Base-by-base conservation (phyloP, 2,113 vertebrate genomes). In the Bostrychus sinensis region DNA sequence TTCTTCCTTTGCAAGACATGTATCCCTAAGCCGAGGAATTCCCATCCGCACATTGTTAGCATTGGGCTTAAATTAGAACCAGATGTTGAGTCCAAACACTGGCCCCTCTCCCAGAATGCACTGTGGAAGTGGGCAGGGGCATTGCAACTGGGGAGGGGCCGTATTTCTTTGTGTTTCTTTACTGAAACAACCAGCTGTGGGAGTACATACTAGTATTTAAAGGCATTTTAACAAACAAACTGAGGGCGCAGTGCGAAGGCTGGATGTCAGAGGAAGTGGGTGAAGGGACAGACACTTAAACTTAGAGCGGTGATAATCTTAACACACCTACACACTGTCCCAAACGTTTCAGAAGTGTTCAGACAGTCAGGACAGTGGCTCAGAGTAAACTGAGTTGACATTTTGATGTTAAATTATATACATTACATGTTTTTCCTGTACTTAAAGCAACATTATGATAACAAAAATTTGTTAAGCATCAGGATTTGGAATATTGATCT, bases 81-180 rank as follows among this genome's bases (percentile, higher is more conserved):
- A 91, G 88, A 91, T 92, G 89, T 80, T 81, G 57, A 55, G 74
- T 75, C 66, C 70, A 74, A 76, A 73, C 69, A 17, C 62, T 56
- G 71, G 56, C 61, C 75, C n/a, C 30, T 36, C 25, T 51, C 48
- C 72, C 48, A 70, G 60, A 75, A 60, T 68, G 46, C 6, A 28
- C 32, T 73, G 78, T n/a, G n/a, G n/a, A n/a, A n/a, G n/a, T n/a
- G 58, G 58, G 72, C 62, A 63, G 50, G 66, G 66, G 54, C 46
- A 65, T 37, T 22, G 14, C n/a, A n/a, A n/a, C n/a, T n/a, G 13
- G 38, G 63, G 61, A 56, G 45, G 45, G 45, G 11, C 45, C 22
- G 12, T 25, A 5, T 48, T 48, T 12, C 13, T 4, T 46, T 48
- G 45, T 48, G 22, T 25, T 48, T 48, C n/a, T n/a, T 14, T 7